Conservation (phyloP, 2,888 invertebrate genomes). For the Cantharis rustica region DNA sequence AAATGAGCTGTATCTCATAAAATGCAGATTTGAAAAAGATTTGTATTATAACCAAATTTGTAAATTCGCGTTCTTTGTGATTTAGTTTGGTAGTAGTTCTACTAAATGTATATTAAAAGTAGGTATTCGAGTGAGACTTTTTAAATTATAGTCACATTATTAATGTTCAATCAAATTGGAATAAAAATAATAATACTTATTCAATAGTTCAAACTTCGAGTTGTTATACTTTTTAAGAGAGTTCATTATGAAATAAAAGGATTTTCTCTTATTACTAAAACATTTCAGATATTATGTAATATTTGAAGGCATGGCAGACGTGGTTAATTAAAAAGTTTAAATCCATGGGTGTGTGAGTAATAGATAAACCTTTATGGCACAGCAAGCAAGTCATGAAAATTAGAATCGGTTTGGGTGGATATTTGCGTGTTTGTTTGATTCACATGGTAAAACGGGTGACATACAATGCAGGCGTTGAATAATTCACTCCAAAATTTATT, state of each 20-base stretch:
- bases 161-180: no score
- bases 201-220: background rate
- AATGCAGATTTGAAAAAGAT: no score
- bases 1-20: no score
- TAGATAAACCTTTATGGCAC: background rate
- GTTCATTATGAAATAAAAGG: background rate
- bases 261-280: background rate
- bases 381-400: background rate
- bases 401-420: background rate
- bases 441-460: background rate
- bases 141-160: no score
- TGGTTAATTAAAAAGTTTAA: conserved; percentile 1
- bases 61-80: no score
- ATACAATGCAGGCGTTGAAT: background rate
- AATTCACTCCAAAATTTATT: background rate
- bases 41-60: no score
- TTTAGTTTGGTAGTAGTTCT: background rate
- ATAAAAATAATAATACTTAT: background rate
- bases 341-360: conserved; percentile 1
- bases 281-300: background rate
- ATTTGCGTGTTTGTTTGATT: background rate
- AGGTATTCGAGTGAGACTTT: background rate
- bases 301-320: background rate
- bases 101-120: background rate
- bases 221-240: background rate